Conservation (phyloP, 1,140 invertebrate genomes). For the Neodiprion pinetum region DNA sequence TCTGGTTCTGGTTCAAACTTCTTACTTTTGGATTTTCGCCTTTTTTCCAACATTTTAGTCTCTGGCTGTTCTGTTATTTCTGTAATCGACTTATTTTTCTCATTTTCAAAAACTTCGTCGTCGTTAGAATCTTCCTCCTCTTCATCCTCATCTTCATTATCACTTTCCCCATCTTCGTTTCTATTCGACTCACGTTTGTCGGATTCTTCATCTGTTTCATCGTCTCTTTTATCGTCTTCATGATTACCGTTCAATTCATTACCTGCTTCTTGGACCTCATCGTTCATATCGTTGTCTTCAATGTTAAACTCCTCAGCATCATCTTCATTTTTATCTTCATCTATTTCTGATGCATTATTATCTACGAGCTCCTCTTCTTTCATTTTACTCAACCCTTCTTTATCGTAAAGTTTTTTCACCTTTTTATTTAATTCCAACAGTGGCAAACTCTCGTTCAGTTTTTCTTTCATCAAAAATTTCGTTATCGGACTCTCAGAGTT, state of each 20-base stretch:
- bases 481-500: slow-evolving; percentile 34
- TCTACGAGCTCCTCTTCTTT: background rate
- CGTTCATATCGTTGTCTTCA: background rate
- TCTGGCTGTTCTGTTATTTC: background rate
- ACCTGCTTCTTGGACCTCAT: background rate
- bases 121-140: slow-evolving; percentile 2
- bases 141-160: background rate
- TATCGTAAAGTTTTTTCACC: background rate
- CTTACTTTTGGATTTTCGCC: background rate
- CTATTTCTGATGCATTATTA: background rate
- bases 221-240: background rate
- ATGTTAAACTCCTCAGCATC: slow-evolving; percentile 14
- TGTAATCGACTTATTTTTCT: background rate
- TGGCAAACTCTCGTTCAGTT: slow-evolving; percentile 49
- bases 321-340: background rate
- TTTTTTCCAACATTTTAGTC: background rate
- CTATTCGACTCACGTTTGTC: background rate
- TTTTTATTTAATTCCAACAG: background rate
- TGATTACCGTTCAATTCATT: background rate
- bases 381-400: background rate
- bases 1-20: background rate
- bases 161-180: background rate
- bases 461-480: slow-evolving; percentile 46
- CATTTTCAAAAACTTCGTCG: background rate
- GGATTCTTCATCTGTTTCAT: background rate